These are phyloP conservation scores for Porites divaricata DNA, from an alignment of 92 coral and sea anemone species.

Conservation along the genomic window DNA sequence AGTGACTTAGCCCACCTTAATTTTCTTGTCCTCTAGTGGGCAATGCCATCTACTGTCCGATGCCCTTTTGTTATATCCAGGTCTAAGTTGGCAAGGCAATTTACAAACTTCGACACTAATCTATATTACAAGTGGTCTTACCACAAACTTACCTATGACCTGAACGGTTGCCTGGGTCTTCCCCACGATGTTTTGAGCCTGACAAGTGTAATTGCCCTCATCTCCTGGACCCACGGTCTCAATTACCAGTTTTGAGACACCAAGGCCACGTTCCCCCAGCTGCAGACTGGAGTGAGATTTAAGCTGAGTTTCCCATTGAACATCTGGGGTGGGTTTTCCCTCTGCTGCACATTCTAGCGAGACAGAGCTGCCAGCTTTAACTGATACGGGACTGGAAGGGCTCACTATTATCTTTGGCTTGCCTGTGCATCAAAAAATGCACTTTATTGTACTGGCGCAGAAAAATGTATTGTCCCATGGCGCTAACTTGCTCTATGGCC, in stretches of 20 bases:
- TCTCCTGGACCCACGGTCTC: constrained; percentile 59
- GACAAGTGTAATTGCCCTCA: constrained; percentile 73
- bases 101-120: no score
- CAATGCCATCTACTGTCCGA: no score
- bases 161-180: constrained; percentile 41
- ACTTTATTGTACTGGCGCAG: background rate
- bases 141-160: constrained; percentile 51
- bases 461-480: no score
- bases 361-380: constrained; percentile 75
- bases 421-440: constrained; percentile 34
- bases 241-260: constrained; percentile 62
- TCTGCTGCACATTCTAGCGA: constrained; percentile 71
- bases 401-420: constrained; percentile 75
- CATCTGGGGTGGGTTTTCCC: constrained; percentile 77
- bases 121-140: no score
- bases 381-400: constrained; percentile 76
- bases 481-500: no score
- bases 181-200: constrained; percentile 74
- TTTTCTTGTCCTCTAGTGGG: no score
- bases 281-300: constrained; percentile 41
- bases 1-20: no score
- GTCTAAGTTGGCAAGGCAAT: no score
- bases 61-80: no score
- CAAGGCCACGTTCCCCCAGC: constrained; percentile 51
- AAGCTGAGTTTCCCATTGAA: constrained; percentile 67